Evolutionary conservation across 1,140 invertebrate genomes (phyloP).

Genomic region (Cydia amplana): DNA sequence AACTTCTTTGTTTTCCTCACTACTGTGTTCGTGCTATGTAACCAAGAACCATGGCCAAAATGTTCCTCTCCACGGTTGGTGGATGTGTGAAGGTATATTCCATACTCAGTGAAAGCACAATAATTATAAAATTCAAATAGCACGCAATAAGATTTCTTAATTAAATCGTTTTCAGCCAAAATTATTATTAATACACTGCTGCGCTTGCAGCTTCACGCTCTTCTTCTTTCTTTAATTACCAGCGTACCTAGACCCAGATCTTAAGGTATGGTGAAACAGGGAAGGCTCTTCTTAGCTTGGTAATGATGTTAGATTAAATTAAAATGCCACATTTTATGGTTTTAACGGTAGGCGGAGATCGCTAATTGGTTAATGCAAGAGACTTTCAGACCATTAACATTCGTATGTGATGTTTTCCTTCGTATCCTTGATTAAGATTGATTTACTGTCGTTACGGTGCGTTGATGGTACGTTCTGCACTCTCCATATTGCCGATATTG

Average conservation of each 20-base stretch:
- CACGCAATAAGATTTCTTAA: slow-evolving; percentile 44
- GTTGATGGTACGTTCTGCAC: too few species aligned
- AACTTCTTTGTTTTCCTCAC: too few species aligned
- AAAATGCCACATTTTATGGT: slow-evolving; percentile 18
- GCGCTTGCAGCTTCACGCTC: slow-evolving; percentile 47
- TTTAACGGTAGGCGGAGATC: slow-evolving; percentile 18
- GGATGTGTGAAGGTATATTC: background rate
- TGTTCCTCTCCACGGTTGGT: background rate
- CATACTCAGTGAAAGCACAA: slow-evolving; percentile 38
- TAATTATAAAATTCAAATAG: slow-evolving; percentile 41
- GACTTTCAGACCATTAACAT: slow-evolving; percentile 20
- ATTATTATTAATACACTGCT: slow-evolving; percentile 32
- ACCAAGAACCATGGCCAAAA: background rate
- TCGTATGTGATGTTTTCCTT: background rate
- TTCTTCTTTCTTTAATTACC: slow-evolving; percentile 38
- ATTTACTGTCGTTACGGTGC: background rate
- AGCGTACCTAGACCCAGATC: slow-evolving; percentile 2
- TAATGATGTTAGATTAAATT: slow-evolving; percentile 22
- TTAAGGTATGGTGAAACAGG: too few species aligned
- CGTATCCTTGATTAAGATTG: background rate
- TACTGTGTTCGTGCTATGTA: too few species aligned
- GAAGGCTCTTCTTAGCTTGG: slow-evolving; percentile 15
- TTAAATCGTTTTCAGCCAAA: slow-evolving; percentile 46
- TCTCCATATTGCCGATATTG: too few species aligned
- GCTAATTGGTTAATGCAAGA: slow-evolving; percentile 15